Evolutionary conservation across 2,113 vertebrate species (phyloP), one percentile per base, ranked within the genome.

Genomic region (Bostrychus sinensis): DNA sequence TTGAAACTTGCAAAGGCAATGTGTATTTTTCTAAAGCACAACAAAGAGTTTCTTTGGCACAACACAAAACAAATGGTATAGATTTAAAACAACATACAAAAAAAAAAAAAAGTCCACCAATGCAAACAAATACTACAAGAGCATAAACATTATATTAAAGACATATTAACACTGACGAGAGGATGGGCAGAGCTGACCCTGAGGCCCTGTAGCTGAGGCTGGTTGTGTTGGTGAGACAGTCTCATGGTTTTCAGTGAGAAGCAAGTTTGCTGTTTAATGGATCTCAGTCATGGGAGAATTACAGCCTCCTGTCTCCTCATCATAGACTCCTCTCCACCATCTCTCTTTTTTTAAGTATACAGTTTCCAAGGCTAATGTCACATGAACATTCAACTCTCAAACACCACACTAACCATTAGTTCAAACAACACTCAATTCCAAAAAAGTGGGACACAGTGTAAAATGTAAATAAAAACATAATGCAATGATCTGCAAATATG

Each of bases 121-220:
- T 62, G 75, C 26, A 50, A 62, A 60, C 70, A 46, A 56, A 77
- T 75, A 79, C 38, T 80, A 69, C 62, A 74, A 71, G 43, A 82
- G 82, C 62, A 84, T 69, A 86, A 54, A 70, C 68, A 81, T 55
- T 46, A 84, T 83, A 87, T 66, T 80, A 56, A 77, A 72, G 68
- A 77, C 17, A 84, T 59, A 72, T 71, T 89, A 88, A 89, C 81
- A 87, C 75, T 80, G 76, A 86, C 66, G 75, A 62, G 76, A 57
- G 65, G 55, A 46, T 54, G 54, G 42, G 51, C 23, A 56, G 50
- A 66, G 56, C 39, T 63, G 72, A 79, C 34, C 60, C 37, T 68
- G 25, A 37, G 20, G 54, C 55, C 64, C 43, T 7, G 36, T 14
- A 26, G 43, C 57, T 11, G 9, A 63, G 42, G 37, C 56, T 10